Base-by-base conservation (phyloP, 2,888 invertebrate species). In the Epinotia brunnichana region DNA sequence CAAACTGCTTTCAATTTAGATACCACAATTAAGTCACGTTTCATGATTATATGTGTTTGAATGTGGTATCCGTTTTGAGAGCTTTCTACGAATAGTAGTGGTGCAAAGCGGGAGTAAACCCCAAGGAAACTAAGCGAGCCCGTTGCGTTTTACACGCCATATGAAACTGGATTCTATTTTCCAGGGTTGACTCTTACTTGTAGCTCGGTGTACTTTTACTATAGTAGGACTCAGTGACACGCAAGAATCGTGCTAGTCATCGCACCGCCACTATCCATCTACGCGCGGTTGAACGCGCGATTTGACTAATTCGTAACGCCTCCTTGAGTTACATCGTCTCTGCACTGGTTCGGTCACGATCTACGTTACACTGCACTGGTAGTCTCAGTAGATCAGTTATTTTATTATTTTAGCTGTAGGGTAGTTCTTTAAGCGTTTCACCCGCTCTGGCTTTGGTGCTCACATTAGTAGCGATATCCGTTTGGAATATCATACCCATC, bases 331-430 rank as follows among this genome's bases (percentile, higher is more conserved):
- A n/a, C 48, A 48, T 48, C 48, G 48, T 48, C 48, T 5, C 48
- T 48, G 48, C 48, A 48, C 48, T 48, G 48, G n/a, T 48, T 48
- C 48, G 48, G 48, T 48, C n/a, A 48, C n/a, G 48, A 48, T 48
- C 0, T 48, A 5, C 15, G 48, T 48, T 48, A 48, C 48, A 48
- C 48, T 48, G 48, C 48, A 48, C n/a, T 48, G 48, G 48, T 13
- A n/a, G n/a, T 48, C n/a, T 48, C 48, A 4, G 48, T 3, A 48
- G 48, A n/a, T n/a, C 48, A 48, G 48, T n/a, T 48, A 48, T 48
- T 48, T 44, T 48, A 48, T n/a, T n/a, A 48, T 48, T 48, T n/a
- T 3, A 15, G 7, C n/a, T n/a, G 4, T 48, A 13, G n/a, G 48
- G 7, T n/a, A 48, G 2, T 7, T 48, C 35, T 35, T 15, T 15